Evolutionary conservation across 2,888 invertebrate species (phyloP).

Genomic region (Melieria crassipennis): DNA sequence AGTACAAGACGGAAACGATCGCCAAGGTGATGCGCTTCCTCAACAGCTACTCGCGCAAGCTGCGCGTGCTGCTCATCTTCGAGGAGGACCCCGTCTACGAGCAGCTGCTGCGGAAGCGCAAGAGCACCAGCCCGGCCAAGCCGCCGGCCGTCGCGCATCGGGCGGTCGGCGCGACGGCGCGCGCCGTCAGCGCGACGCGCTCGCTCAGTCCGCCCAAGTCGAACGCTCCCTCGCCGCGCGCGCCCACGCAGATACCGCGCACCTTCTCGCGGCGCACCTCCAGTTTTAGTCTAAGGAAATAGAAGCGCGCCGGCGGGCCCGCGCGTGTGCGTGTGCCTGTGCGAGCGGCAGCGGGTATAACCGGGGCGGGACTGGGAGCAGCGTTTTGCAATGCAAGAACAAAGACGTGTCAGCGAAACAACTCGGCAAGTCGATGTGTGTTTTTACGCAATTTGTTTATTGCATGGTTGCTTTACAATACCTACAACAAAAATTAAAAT

Average conservation of each 20-base stretch:
- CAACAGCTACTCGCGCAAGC: slow-evolving; percentile 36
- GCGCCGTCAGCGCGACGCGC: slow-evolving; percentile 26
- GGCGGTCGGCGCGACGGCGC: background rate
- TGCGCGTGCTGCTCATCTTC: slow-evolving; percentile 42
- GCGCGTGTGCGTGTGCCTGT: background rate
- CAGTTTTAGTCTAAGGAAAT: slow-evolving; percentile 9
- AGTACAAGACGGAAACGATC: slow-evolving; percentile 40
- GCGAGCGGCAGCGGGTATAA: too few relatives aligned
- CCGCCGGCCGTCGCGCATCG: background rate
- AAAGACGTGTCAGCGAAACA: background rate
- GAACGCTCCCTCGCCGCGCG: slow-evolving; percentile 5
- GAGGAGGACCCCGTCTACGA: slow-evolving; percentile 36
- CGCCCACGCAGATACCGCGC: slow-evolving; percentile 31
- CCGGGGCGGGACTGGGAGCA: background rate
- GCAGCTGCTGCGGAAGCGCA: slow-evolving; percentile 22
- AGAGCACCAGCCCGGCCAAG: slow-evolving; percentile 20
- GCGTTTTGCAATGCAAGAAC: background rate
- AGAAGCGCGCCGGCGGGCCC: background rate
- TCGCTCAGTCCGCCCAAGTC: slow-evolving; percentile 11
- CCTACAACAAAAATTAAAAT: slow-evolving; percentile 40
- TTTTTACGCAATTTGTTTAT: slow-evolving; percentile 50
- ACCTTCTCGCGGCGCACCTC: slow-evolving; percentile 27
- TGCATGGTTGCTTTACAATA: slow-evolving; percentile 46
- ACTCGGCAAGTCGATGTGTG: slow-evolving; percentile 19
- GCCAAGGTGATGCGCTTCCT: slow-evolving; percentile 41